phyloP scores from a whole-genome alignment of 2,888 invertebrate genomes.

The Lithophane ornitopus region DNA sequence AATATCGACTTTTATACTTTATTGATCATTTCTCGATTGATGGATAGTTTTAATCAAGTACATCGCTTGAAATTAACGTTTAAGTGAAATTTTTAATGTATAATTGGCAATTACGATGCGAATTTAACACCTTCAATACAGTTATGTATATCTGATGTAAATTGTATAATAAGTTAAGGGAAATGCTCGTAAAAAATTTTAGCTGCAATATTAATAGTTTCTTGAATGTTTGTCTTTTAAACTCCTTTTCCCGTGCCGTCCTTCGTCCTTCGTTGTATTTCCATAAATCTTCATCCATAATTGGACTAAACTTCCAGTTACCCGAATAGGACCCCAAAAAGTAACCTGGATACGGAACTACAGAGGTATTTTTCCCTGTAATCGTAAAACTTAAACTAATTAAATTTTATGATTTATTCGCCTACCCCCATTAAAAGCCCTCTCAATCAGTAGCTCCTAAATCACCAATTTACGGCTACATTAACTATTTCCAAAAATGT shows the following conservation, averaged over 20 bases:
- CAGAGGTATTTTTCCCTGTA: background rate
- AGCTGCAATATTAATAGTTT: constrained; percentile 26
- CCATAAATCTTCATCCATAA: background rate
- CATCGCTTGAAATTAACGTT: constrained; percentile 48
- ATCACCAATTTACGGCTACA: constrained; percentile 38
- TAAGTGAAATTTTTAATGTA: constrained; percentile 48
- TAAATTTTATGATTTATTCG: constrained; percentile 16
- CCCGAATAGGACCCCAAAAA: background rate
- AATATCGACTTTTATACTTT: constrained; percentile 79
- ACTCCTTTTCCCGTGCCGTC: background rate
- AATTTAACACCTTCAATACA: constrained; percentile 54
- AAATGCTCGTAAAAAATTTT: constrained; percentile 32
- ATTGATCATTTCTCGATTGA: constrained; percentile 76
- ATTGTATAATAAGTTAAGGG: constrained; percentile 1
- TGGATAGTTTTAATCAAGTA: constrained; percentile 67
- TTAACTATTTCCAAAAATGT: constrained; percentile 51
- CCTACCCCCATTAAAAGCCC: constrained; percentile 29
- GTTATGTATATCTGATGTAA: constrained; percentile 32
- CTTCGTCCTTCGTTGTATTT: background rate
- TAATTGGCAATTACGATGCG: constrained; percentile 57
- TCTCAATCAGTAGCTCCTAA: constrained; percentile 37
- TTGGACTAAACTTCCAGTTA: background rate
- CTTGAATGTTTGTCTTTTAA: constrained; percentile 14
- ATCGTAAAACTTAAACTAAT: constrained; percentile 20
- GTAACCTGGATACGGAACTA: background rate